Conservation (phyloP, 2,888 invertebrate species). For the Serrognathus titanus region DNA sequence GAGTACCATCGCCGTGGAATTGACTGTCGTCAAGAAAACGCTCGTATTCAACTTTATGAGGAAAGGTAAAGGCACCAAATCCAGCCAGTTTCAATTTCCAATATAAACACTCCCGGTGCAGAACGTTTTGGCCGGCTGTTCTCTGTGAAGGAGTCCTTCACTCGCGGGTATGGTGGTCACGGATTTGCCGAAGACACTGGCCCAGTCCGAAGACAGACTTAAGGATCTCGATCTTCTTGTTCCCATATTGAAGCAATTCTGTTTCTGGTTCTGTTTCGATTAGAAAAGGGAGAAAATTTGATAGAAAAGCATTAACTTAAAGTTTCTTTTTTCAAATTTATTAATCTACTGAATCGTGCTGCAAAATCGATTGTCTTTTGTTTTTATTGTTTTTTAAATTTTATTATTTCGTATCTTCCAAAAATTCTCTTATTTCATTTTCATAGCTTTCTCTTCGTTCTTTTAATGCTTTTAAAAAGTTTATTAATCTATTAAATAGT, state of each 20-base stretch:
- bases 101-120: slow-evolving; percentile 56
- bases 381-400: too few relatives aligned
- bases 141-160: slow-evolving; percentile 6
- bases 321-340: too few relatives aligned
- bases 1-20: slow-evolving; percentile 61
- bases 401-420: too few relatives aligned
- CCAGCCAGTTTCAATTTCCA: slow-evolving; percentile 64
- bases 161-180: slow-evolving; percentile 1
- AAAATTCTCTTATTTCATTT: too few relatives aligned
- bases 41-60: slow-evolving; percentile 57
- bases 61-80: slow-evolving; percentile 56
- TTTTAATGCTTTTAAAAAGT: too few relatives aligned
- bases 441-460: too few relatives aligned
- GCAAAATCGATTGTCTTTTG: too few relatives aligned
- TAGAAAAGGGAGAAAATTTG: too few relatives aligned
- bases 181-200: slow-evolving; percentile 10
- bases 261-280: too few relatives aligned
- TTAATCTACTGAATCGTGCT: too few relatives aligned
- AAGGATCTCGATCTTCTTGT: slow-evolving; percentile 7
- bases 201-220: slow-evolving; percentile 13
- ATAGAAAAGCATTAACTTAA: too few relatives aligned
- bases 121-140: slow-evolving; percentile 17
- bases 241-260: neutral
- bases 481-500: too few relatives aligned
- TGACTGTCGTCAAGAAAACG: slow-evolving; percentile 65